phyloP scores from a whole-genome alignment of 2,113 vertebrate genomes.

The Eonycteris spelaea region DNA sequence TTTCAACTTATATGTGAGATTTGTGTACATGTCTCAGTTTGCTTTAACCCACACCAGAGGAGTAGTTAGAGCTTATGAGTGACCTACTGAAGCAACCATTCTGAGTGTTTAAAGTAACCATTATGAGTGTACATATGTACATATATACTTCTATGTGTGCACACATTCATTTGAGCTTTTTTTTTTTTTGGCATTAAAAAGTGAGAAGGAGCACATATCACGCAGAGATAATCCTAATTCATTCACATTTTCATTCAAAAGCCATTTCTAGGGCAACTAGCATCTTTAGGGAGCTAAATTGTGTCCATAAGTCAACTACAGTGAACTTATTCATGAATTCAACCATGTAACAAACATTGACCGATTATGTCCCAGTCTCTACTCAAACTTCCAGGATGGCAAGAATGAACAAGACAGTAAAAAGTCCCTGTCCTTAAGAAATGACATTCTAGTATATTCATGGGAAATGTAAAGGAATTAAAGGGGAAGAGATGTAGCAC shows the following conservation, averaged over 20 bases:
- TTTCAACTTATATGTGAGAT: conserved; percentile 61
- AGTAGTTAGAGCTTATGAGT: conserved; percentile 33
- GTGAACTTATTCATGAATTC: background rate
- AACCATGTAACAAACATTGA: background rate
- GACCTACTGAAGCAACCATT: background rate
- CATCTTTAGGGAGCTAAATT: background rate
- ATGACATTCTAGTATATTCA: background rate
- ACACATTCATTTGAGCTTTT: background rate
- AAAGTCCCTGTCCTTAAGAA: background rate
- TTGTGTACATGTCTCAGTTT: conserved; percentile 66
- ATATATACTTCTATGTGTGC: background rate
- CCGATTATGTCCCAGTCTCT: background rate
- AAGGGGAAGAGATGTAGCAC: background rate
- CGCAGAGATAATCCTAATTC: background rate
- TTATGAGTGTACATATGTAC: background rate
- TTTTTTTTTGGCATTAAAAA: background rate
- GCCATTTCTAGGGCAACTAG: background rate
- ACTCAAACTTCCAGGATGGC: background rate
- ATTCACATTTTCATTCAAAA: conserved; percentile 32
- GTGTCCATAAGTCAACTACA: background rate
- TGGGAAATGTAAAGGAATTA: background rate
- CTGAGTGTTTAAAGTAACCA: background rate
- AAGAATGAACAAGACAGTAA: background rate
- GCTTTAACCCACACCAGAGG: conserved; percentile 69
- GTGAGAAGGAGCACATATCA: background rate